A percentile compares a stretch with the other conserved stretches of the same genome.
Conservation (phyloP, 2,888 invertebrate species). For the Agrilus mali region DNA sequence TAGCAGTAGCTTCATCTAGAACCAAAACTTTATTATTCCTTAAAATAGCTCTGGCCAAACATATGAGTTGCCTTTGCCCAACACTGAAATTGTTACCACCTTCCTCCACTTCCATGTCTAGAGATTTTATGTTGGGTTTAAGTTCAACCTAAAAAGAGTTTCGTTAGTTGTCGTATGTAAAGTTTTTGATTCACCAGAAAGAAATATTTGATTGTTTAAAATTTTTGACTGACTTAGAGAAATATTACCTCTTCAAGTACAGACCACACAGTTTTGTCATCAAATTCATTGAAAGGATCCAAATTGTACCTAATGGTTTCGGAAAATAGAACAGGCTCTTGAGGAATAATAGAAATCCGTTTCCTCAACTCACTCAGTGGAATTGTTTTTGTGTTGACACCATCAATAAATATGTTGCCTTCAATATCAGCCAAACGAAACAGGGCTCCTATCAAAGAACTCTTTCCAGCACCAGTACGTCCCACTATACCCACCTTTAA, state of each 20-base stretch:
- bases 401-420: conserved; percentile 66
- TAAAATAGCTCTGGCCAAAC: conserved; percentile 74
- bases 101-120: conserved; percentile 54
- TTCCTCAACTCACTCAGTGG: conserved; percentile 65
- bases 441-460: conserved; percentile 66
- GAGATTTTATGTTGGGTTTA: conserved; percentile 50
- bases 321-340: conserved; percentile 43
- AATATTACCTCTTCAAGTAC: conserved; percentile 60
- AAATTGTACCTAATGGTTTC: conserved; percentile 72
- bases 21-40: conserved; percentile 67
- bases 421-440: conserved; percentile 69
- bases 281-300: conserved; percentile 64
- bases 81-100: conserved; percentile 76
- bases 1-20: conserved; percentile 84
- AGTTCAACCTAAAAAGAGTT: conserved; percentile 50
- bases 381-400: conserved; percentile 52
- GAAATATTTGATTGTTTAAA: no score
- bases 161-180: conserved; percentile 33
- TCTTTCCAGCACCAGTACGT: conserved; percentile 78
- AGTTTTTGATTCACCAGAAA: conserved; percentile 81
- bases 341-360: conserved; percentile 63
- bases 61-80: conserved; percentile 78
- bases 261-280: conserved; percentile 61
- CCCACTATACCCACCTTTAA: conserved; percentile 68
- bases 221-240: no score